A percentile compares a stretch with the other conserved stretches of the same genome.
phyloP scores from a whole-genome alignment of 1,140 invertebrate species.

The Scylla paramamosain region DNA sequence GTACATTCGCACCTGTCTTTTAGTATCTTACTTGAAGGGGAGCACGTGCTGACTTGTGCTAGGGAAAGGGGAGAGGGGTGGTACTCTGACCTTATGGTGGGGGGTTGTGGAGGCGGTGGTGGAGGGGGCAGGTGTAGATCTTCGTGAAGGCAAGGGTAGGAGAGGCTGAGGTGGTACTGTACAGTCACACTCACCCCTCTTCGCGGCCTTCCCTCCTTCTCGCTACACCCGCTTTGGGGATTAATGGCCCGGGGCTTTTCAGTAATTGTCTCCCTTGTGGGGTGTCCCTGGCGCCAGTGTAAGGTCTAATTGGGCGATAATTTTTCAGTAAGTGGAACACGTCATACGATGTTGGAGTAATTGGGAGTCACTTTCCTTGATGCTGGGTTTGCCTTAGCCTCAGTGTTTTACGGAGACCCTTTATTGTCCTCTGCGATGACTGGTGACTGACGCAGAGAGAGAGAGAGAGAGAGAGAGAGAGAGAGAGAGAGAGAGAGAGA shows the following conservation, averaged over 20 bases:
- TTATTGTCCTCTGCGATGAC: not conserved
- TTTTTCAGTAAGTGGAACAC: constrained; percentile 22
- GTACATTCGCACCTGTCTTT: too few species aligned
- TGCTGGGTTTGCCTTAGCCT: not conserved
- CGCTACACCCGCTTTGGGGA: not conserved
- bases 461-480: too few species aligned
- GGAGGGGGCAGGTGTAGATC: too few species aligned
- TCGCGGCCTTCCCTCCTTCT: not conserved
- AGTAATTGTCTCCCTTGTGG: not conserved
- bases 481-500: too few species aligned
- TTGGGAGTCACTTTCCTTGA: not conserved
- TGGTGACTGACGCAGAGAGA: not conserved
- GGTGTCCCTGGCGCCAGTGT: not conserved
- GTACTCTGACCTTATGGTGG: not conserved
- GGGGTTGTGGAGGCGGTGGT: not conserved
- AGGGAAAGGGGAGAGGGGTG: not conserved
- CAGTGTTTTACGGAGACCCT: not conserved
- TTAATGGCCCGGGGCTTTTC: not conserved
- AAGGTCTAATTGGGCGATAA: constrained; percentile 22
- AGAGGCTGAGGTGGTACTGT: not conserved
- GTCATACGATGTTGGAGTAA: not conserved
- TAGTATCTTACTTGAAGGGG: not conserved
- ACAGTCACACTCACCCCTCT: not conserved
- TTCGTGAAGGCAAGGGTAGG: too few species aligned
- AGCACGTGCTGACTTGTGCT: not conserved